phyloP scores from a whole-genome alignment of 2,888 invertebrate genomes.

The Brenthis hecate region DNA sequence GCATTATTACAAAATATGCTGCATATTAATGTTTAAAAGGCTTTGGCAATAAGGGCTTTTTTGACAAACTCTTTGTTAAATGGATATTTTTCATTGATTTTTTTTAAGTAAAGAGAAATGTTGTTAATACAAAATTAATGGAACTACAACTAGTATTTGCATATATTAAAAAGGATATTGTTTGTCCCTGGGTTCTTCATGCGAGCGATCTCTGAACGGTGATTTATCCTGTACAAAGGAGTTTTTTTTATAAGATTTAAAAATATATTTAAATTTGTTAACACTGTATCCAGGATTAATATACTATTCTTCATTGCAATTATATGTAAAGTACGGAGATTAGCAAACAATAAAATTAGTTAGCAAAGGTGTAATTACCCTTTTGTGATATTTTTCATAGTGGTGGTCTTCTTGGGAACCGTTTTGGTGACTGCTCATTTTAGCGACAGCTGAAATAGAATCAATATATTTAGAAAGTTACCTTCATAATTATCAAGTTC shows the following conservation, averaged over 20 bases:
- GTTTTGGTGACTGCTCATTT: constrained; percentile 87
- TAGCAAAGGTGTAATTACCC: constrained; percentile 75
- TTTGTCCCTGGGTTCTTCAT: constrained; percentile 90
- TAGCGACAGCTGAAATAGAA: constrained; percentile 73
- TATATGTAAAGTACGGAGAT: too few species aligned
- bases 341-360: too few species aligned
- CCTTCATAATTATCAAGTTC: not conserved
- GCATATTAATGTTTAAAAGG: too few species aligned
- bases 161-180: constrained; percentile 88
- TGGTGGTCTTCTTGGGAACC: constrained; percentile 88
- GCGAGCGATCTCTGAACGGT: constrained; percentile 89
- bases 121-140: not conserved
- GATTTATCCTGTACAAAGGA: constrained; percentile 88
- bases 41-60: too few species aligned
- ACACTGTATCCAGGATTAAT: not conserved
- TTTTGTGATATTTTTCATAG: constrained; percentile 89
- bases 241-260: constrained; percentile 10
- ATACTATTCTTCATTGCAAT: too few species aligned
- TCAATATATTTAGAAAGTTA: not conserved
- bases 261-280: not conserved
- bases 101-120: not conserved
- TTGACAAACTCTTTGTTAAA: too few species aligned
- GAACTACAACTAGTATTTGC: constrained; percentile 19
- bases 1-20: too few species aligned
- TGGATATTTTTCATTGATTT: too few species aligned